phyloP scores from a whole-genome alignment of 2,797 vertebrate genomes.

The Periophthalmus magnuspinnatus region DNA sequence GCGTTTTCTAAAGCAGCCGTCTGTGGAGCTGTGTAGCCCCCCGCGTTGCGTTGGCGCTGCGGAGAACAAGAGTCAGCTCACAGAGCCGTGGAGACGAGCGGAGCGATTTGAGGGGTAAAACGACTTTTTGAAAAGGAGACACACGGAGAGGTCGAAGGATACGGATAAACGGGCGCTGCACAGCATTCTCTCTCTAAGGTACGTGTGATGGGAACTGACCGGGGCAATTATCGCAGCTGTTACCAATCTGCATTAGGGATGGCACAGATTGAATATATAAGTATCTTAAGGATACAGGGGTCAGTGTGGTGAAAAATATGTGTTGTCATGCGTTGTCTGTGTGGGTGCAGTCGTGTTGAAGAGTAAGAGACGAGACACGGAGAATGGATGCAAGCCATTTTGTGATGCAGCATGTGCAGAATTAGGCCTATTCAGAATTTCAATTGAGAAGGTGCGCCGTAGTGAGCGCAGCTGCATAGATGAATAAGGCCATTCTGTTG shows the following conservation, averaged over 20 bases:
- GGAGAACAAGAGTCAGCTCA: constrained; percentile 72
- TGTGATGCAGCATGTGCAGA: constrained; percentile 80
- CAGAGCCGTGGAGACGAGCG: constrained; percentile 69
- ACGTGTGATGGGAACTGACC: constrained; percentile 63
- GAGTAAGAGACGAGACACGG: constrained; percentile 37
- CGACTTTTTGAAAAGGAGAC: constrained; percentile 41
- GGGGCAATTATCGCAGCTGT: constrained; percentile 59
- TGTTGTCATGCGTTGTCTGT: constrained; percentile 36
- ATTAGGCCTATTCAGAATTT: constrained; percentile 80
- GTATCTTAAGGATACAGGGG: background rate
- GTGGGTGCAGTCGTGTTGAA: constrained; percentile 65
- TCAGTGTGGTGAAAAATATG: constrained; percentile 21
- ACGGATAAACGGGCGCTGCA: constrained; percentile 29
- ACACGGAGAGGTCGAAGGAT: constrained; percentile 45
- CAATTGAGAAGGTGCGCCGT: constrained; percentile 79
- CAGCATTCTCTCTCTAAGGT: constrained; percentile 65
- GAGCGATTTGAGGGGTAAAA: constrained; percentile 59
- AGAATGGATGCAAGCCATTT: constrained; percentile 75
- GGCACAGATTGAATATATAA: background rate
- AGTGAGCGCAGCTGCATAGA: constrained; percentile 76
- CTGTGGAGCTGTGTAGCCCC: constrained; percentile 68
- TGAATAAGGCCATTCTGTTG: constrained; percentile 76
- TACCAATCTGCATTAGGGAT: constrained; percentile 37
- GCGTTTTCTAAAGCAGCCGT: constrained; percentile 64
- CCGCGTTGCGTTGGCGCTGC: constrained; percentile 75